Percentiles rank a stretch among this genome's conserved stretches.
Evolutionary conservation across 2,797 vertebrate genomes (phyloP).

Genomic region (Gadopsis marmoratus): DNA sequence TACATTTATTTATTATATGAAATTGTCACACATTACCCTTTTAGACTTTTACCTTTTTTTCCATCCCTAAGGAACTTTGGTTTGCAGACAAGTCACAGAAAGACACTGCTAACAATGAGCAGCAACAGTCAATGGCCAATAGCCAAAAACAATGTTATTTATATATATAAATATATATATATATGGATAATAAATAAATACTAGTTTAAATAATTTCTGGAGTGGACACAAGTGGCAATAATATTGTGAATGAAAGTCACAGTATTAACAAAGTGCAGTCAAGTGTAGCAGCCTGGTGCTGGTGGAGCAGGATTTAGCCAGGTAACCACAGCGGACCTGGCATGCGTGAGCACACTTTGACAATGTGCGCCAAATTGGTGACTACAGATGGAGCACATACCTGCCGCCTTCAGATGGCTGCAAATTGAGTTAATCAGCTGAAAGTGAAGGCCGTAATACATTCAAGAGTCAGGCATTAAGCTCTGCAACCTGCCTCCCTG

Average conservation of each 20-base stretch:
- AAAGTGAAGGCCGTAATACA: slow-evolving; percentile 17
- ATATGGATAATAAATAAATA: neutral
- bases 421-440: slow-evolving; percentile 23
- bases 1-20: neutral
- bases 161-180: neutral
- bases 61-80: neutral
- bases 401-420: slow-evolving; percentile 20
- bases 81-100: neutral
- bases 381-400: slow-evolving; percentile 19
- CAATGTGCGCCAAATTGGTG: slow-evolving; percentile 1
- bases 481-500: neutral
- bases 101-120: neutral
- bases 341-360: slow-evolving; percentile 36
- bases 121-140: neutral
- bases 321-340: slow-evolving; percentile 22
- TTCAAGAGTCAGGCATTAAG: neutral
- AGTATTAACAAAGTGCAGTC: slow-evolving; percentile 1
- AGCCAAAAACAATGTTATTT: no score
- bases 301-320: neutral
- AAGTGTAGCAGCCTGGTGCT: slow-evolving; percentile 11
- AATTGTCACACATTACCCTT: neutral
- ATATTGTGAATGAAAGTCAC: slow-evolving; percentile 11
- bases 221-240: neutral
- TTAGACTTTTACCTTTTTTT: neutral
- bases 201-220: neutral